Evolutionary conservation across 2,888 invertebrate species (phyloP), one percentile per base, ranked within the genome.

Genomic region (Kryphioiulus occultus): DNA sequence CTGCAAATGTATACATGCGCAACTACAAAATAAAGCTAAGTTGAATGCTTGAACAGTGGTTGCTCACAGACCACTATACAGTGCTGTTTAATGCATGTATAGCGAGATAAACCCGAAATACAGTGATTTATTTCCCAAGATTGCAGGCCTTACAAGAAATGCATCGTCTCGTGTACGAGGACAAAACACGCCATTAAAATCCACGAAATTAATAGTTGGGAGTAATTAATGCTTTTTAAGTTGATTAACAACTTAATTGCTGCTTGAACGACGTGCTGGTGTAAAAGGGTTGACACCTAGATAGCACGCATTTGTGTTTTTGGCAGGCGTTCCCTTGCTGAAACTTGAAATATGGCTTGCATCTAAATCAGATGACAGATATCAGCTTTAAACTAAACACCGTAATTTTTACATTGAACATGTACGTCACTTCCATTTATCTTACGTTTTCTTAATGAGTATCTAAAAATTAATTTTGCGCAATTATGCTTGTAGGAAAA

Each of bases 231-330:
- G 68, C 68, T 68, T 68, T 59, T 35, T 12, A 68, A 68, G 26
- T n/a, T 68, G 68, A 68, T 68, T 68, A 68, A 68, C 22, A 68
- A 68, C 68, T 68, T 68, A 68, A 68, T 68, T 68, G 26, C 68
- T 68, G 68, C 22, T 68, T 10, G 26, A 68, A 68, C 26, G 26
- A 68, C 26, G 26, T 68, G 10, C 68, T 68, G 22, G 10, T n/a
- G 68, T 68, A 26, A 68, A 68, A 10, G 22, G 68, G 68, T 68
- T 68, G 68, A 68, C 68, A 10, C 68, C 68, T 68, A 9, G 22
- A 22, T 68, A n/a, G 12, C 10, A 4, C 22, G 68, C 26, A 26
- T 22, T 68, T 68, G 68, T 19, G 19, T 68, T 22, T 68, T 22
- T 68, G 68, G 30, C 78, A 78, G 26, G 78, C 26, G 78, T 17